These are phyloP conservation scores for Phlogophora meticulosa DNA, from an alignment of 2,888 invertebrate genomes.

Conservation along the genomic window DNA sequence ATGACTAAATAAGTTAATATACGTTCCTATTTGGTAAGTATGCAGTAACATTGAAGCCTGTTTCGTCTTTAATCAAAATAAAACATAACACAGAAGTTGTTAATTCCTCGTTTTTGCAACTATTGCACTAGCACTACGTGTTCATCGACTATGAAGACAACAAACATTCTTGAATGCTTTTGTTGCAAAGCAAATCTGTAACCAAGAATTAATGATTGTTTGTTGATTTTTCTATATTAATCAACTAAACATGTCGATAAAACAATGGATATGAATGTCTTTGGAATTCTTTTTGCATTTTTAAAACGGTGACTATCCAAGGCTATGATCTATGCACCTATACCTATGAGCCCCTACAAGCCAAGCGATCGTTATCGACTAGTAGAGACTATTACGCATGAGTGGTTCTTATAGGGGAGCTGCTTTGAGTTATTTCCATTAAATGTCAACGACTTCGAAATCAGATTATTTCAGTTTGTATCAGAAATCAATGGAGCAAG, in stretches of 20 bases:
- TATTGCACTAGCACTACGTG: slow-evolving; percentile 35
- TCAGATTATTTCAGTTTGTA: slow-evolving; percentile 19
- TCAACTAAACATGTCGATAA: slow-evolving; percentile 6
- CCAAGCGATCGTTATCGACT: neutral
- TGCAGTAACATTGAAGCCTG: slow-evolving; percentile 26
- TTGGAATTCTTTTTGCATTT: slow-evolving; percentile 18
- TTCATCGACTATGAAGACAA: slow-evolving; percentile 26
- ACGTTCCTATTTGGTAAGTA: too few relatives aligned
- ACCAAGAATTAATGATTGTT: slow-evolving; percentile 21
- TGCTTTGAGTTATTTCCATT: slow-evolving; percentile 10
- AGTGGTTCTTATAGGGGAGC: neutral
- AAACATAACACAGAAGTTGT: slow-evolving; percentile 31
- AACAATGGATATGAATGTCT: slow-evolving; percentile 27
- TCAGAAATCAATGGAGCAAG: slow-evolving; percentile 14
- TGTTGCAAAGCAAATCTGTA: slow-evolving; percentile 29
- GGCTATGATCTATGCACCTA: neutral
- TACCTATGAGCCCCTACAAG: neutral
- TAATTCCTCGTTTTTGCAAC: slow-evolving; percentile 38
- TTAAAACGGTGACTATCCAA: neutral
- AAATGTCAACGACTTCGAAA: slow-evolving; percentile 19
- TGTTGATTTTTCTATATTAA: slow-evolving; percentile 15
- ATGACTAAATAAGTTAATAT: slow-evolving; percentile 1
- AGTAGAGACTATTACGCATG: neutral
- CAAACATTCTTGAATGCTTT: slow-evolving; percentile 42
- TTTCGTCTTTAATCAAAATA: slow-evolving; percentile 33